Conservation (phyloP, 2,888 invertebrate species). For the Diaperis boleti region DNA sequence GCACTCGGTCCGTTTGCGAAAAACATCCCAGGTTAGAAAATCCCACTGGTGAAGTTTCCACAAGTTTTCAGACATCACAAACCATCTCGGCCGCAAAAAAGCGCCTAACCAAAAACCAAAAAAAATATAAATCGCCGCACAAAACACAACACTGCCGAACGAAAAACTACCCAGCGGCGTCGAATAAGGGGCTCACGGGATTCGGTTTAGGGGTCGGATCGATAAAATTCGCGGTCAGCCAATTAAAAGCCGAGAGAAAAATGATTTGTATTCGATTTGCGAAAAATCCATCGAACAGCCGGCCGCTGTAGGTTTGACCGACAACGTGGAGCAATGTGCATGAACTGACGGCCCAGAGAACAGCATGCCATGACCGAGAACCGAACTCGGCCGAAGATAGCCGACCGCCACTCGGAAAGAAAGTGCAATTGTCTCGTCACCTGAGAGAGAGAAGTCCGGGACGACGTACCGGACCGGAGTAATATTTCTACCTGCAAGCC, state of each 20-base stretch:
- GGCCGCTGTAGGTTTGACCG: conserved; percentile 27
- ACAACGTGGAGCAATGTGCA: conserved; percentile 52
- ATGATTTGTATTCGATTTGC: conserved; percentile 48
- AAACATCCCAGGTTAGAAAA: conserved; percentile 54
- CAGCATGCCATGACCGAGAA: conserved; percentile 60
- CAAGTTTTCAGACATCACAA: conserved; percentile 46
- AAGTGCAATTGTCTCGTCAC: conserved; percentile 53
- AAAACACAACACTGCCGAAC: conserved; percentile 43
- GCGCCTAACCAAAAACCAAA: conserved; percentile 17
- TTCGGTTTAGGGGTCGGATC: conserved; percentile 22
- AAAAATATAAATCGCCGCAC: conserved; percentile 26
- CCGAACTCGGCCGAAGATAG: conserved; percentile 55
- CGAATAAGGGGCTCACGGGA: conserved; percentile 19
- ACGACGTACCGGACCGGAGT: conserved; percentile 20
- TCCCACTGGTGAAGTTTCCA: conserved; percentile 28
- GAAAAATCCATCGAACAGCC: conserved; percentile 40
- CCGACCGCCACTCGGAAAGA: conserved; percentile 46
- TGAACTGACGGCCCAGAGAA: conserved; percentile 59
- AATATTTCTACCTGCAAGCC: conserved; percentile 22
- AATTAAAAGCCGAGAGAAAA: conserved; percentile 44
- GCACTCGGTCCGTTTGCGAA: conserved; percentile 56
- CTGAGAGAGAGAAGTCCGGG: conserved; percentile 47
- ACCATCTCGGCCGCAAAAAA: conserved; percentile 42
- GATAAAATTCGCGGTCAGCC: conserved; percentile 46
- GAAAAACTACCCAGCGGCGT: conserved; percentile 38